Percentiles rank a stretch among this genome's conserved stretches.
These are phyloP conservation scores for Goniozus legneri DNA, from an alignment of 1,140 invertebrate genomes.

Conservation along the genomic window DNA sequence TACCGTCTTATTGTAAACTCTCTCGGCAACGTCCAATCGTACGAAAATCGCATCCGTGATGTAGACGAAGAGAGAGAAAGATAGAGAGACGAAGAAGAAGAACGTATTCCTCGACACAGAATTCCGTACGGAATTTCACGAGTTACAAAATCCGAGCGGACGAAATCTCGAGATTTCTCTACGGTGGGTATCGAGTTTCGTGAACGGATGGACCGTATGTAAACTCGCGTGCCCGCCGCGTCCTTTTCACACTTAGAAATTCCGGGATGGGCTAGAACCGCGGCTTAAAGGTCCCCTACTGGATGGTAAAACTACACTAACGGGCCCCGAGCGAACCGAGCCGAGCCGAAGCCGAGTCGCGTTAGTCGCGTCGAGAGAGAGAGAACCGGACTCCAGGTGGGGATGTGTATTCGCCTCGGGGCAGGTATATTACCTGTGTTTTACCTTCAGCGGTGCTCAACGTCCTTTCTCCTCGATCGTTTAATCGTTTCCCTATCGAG, in stretches of 20 bases:
- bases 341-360: constrained; percentile 18
- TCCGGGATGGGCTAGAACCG: constrained; percentile 11
- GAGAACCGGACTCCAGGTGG: constrained; percentile 26
- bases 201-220: too few species aligned
- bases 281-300: not conserved
- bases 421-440: constrained; percentile 47
- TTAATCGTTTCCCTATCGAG: not conserved
- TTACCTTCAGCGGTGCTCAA: constrained; percentile 47
- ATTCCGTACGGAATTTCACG: too few species aligned
- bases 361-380: constrained; percentile 20
- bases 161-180: too few species aligned
- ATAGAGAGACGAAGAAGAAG: not conserved
- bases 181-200: too few species aligned
- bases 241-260: constrained; percentile 16
- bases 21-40: not conserved
- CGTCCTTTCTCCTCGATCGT: constrained; percentile 2
- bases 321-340: constrained; percentile 37
- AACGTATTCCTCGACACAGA: too few species aligned
- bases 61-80: not conserved
- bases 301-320: constrained; percentile 42
- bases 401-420: constrained; percentile 32
- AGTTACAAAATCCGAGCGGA: too few species aligned
- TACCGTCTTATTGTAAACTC: not conserved
- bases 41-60: not conserved
- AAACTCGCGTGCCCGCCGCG: too few species aligned